Base-by-base conservation (phyloP, 2,888 invertebrate species). In the Suillia variegata region DNA sequence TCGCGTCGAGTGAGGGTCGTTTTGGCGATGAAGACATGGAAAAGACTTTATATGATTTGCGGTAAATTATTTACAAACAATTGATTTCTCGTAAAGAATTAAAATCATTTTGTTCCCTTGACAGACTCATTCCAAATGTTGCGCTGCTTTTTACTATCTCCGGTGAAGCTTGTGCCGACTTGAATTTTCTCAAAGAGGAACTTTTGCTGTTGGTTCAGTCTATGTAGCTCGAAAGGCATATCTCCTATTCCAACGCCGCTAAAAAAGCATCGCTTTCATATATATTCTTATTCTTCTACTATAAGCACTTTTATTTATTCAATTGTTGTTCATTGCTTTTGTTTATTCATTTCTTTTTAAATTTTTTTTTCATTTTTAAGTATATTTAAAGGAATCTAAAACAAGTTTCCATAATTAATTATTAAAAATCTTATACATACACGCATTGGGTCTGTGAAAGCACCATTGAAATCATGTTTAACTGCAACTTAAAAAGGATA, bases 101-200 rank as follows among this genome's bases (percentile, higher is more conserved):
- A 34, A 26, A 26, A 10, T 20, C 5, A 22, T 20, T 49, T 49
- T 5, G 26, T 24, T 22, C 10, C 10, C 26, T 15, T 64, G 60
- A 0, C 62, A 85, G 89, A 69, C 84, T 97, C 63, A 91, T 93
- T 67, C 96, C 96, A 42, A 92, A 95, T 2, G 87, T 89, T 45
- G 85, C 94, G 70, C 84, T 97, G 55, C 88, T 87, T 61, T 94
- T 96, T 81, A 89, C 88, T 87, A 87, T 89, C 38, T 84, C 83
- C 53, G 84, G 67, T 10, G 49, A 56, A 1, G 49, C 48, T 2
- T 64, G 67, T 18, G 56, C 80, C 57, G 85, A 85, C 64, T 59
- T 69, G 1, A 86, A 87, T 52, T 92, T 85, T 78, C 84, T 94
- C 62, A 93, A 92, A 78, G 89, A 91, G 5, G 93, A 94, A 80